These are phyloP conservation scores for Allenopithecus nigroviridis DNA, from an alignment of 2,797 vertebrate genomes.

Conservation along the genomic window DNA sequence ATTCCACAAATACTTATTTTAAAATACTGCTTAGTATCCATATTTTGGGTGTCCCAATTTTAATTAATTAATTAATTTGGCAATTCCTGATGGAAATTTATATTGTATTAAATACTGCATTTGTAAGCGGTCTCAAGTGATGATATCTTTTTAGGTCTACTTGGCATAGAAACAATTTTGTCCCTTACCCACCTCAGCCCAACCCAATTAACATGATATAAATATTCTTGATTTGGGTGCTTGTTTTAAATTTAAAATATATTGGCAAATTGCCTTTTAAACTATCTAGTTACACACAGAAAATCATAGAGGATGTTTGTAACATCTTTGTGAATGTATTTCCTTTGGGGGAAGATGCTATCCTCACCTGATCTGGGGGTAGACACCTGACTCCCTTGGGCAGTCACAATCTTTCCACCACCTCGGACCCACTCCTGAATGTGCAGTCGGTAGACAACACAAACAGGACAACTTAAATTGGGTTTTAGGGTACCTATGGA, in stretches of 20 bases:
- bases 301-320: not conserved
- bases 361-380: too few species aligned
- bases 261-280: not conserved
- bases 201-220: not conserved
- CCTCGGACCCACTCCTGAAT: not conserved
- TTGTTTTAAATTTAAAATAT: not conserved
- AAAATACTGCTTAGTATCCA: not conserved
- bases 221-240: not conserved
- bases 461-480: not conserved
- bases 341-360: not conserved
- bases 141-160: not conserved
- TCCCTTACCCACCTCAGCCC: rapidly evolving
- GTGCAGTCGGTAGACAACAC: rapidly evolving
- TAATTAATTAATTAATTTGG: not conserved
- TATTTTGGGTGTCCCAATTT: not conserved
- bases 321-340: not conserved
- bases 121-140: not conserved
- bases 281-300: not conserved
- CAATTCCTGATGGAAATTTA: not conserved
- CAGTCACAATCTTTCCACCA: not conserved
- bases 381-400: too few species aligned
- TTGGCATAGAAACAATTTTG: not conserved
- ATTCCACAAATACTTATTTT: not conserved
- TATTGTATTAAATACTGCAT: not conserved
- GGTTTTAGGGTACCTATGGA: not conserved